phyloP scores from a whole-genome alignment of 2,113 vertebrate genomes.

The Pterocles gutturalis region DNA sequence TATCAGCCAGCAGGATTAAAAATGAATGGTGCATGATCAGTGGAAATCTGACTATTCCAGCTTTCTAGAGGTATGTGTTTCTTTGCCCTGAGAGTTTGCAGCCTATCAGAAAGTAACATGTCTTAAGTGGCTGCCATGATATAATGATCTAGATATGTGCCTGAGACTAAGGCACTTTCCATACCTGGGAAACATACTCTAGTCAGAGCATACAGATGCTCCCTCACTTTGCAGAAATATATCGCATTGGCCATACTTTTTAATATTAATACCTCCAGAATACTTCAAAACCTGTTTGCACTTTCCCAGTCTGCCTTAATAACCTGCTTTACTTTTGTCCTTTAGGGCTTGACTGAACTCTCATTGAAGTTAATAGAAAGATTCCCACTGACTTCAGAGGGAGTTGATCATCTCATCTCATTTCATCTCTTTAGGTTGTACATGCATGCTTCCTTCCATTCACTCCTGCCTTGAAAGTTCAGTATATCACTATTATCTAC shows the following conservation, averaged over 20 bases:
- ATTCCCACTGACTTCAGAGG: background rate
- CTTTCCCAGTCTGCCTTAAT: background rate
- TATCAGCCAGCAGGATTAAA: background rate
- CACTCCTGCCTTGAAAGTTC: background rate
- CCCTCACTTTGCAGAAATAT: background rate
- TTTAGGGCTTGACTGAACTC: conserved; percentile 16
- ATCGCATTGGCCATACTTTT: background rate
- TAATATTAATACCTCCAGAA: background rate
- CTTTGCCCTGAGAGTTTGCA: background rate
- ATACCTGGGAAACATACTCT: background rate
- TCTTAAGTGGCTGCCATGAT: background rate
- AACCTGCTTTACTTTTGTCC: conserved; percentile 6
- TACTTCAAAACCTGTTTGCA: background rate
- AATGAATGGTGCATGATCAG: background rate
- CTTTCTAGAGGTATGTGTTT: background rate
- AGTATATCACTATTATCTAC: background rate
- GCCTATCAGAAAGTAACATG: background rate
- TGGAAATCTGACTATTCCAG: background rate
- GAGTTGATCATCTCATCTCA: background rate
- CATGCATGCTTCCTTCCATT: conserved; percentile 1
- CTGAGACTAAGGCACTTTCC: background rate
- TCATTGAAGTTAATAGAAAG: conserved; percentile 14
- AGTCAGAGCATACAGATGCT: background rate
- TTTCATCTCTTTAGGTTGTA: conserved; percentile 17
- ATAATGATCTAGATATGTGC: background rate